phyloP scores from a whole-genome alignment of 1,140 invertebrate genomes.

The Eurytemora carolleeae region DNA sequence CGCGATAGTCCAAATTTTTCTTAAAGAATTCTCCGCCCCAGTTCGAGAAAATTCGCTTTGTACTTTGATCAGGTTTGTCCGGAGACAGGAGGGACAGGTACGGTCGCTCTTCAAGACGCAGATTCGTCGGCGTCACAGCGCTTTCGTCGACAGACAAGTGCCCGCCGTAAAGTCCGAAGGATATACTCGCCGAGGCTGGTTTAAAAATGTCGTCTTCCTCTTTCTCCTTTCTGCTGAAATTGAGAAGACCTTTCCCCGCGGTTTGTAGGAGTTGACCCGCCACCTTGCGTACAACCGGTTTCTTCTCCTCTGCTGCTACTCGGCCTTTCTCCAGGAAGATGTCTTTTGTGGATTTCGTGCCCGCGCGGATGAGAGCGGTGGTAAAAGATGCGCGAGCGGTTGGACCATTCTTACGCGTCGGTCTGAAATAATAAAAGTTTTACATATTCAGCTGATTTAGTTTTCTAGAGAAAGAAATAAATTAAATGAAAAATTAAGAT shows the following conservation, averaged over 20 bases:
- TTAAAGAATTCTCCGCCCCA: constrained; percentile 15
- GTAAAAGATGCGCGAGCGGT: constrained; percentile 5
- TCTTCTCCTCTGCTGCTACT: not conserved
- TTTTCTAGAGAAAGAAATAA: too few relatives aligned
- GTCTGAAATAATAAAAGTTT: too few relatives aligned
- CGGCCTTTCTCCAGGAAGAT: constrained; percentile 3
- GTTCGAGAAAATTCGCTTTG: constrained; percentile 13
- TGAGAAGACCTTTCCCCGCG: not conserved
- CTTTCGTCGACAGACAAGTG: constrained; percentile 10
- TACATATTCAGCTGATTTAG: too few relatives aligned
- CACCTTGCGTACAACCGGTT: not conserved
- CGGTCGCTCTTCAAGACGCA: too few relatives aligned
- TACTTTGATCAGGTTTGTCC: not conserved
- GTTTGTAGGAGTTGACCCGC: not conserved
- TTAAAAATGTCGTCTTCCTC: not conserved
- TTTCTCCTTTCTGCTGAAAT: not conserved
- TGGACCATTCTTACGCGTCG: not conserved
- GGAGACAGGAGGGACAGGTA: not conserved
- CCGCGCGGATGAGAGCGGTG: constrained; percentile 9
- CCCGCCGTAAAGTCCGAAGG: constrained; percentile 12
- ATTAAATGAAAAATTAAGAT: too few relatives aligned
- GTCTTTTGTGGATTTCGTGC: constrained; percentile 13
- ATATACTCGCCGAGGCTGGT: not conserved
- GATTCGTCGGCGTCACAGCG: not conserved
- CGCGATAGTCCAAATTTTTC: constrained; percentile 15